phyloP scores from a whole-genome alignment of 2,797 vertebrate genomes.

The Sciaenops ocellatus region DNA sequence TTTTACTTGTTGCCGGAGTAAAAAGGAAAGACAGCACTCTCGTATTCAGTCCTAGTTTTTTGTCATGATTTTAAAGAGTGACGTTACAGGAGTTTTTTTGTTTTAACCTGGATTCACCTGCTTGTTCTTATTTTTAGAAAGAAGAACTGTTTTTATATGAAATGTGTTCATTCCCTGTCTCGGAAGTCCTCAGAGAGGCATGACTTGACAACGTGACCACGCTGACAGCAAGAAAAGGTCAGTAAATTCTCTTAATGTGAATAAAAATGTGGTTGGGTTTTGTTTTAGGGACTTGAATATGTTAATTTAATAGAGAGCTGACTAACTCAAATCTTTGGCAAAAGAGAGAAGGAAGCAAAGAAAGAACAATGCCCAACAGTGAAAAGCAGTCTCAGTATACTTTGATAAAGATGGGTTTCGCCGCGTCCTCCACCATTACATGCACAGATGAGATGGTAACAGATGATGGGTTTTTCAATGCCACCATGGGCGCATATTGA shows the following conservation, averaged over 20 bases:
- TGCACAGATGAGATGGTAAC: conserved; percentile 48
- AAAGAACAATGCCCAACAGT: conserved; percentile 25
- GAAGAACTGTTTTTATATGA: background rate
- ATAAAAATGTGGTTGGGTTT: conserved; percentile 11
- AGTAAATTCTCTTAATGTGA: conserved; percentile 3
- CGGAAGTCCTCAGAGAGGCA: conserved; percentile 12
- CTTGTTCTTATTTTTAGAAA: conserved; percentile 33
- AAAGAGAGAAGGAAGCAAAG: conserved; percentile 16
- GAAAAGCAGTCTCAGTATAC: conserved; percentile 2
- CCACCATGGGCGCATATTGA: conserved; percentile 53
- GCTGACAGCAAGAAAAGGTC: background rate
- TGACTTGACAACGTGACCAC: background rate
- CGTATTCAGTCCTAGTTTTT: conserved; percentile 29
- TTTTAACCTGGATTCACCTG: conserved; percentile 21
- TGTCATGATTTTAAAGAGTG: conserved; percentile 50
- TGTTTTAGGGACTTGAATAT: background rate
- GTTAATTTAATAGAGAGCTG: conserved; percentile 19
- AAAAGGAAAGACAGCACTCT: conserved; percentile 59
- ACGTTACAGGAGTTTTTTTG: conserved; percentile 18
- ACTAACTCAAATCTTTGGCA: conserved; percentile 23
- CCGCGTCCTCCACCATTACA: conserved; percentile 39
- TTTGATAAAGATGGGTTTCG: conserved; percentile 27
- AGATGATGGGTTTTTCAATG: conserved; percentile 66
- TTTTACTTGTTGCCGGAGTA: conserved; percentile 71
- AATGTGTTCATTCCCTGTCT: background rate